Conservation (phyloP, 2,113 vertebrate species). For the Mirounga angustirostris region DNA sequence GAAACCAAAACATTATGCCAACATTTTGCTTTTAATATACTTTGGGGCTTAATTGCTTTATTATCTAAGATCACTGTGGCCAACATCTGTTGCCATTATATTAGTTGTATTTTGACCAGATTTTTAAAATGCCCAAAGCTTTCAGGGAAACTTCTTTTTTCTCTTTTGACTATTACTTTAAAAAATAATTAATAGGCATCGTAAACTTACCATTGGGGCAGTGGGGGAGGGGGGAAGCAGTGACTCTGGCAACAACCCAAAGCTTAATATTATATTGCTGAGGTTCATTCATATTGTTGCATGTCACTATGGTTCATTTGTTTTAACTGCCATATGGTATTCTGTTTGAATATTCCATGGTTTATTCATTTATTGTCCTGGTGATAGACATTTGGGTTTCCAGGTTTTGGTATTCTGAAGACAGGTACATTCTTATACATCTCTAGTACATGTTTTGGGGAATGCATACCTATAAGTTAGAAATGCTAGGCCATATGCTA, state of each 20-base stretch:
- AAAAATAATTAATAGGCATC: conserved; percentile 15
- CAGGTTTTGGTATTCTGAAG: conserved; percentile 38
- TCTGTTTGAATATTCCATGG: neutral
- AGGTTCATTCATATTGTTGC: neutral
- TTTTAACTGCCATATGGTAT: neutral
- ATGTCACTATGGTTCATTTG: neutral
- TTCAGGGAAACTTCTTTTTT: neutral
- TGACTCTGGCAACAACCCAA: neutral
- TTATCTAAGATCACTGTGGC: neutral
- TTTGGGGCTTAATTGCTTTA: neutral
- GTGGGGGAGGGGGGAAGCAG: neutral
- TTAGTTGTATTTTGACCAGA: neutral
- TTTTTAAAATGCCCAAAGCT: conserved; percentile 12
- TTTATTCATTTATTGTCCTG: conserved; percentile 9
- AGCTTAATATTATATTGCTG: neutral
- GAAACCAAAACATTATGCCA: neutral
- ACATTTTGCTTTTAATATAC: conserved; percentile 46
- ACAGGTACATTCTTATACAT: neutral
- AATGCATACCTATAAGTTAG: neutral
- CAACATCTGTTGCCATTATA: neutral
- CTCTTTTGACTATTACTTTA: conserved; percentile 19
- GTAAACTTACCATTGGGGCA: neutral
- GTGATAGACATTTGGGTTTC: neutral
- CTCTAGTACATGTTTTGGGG: neutral
- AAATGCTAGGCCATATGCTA: neutral